Percentiles rank a stretch among this genome's conserved stretches.
Evolutionary conservation across 2,797 vertebrate genomes (phyloP).

Genomic region (Apodemus agrarius): DNA sequence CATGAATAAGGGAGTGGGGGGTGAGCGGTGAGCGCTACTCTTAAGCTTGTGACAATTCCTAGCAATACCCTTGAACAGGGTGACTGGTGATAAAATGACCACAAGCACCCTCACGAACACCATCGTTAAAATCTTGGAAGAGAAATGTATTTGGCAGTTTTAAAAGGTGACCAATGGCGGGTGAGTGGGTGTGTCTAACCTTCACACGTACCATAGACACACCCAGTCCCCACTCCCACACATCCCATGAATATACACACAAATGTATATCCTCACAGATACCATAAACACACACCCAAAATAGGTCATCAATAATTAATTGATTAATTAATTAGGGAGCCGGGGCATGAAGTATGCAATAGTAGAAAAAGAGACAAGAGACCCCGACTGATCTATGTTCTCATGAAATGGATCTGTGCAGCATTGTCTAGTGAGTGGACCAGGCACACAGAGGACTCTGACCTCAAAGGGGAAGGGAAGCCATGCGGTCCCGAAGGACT

Average conservation of each 20-base stretch:
- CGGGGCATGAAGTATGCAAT: background rate
- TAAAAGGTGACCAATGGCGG: background rate
- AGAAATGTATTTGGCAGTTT: background rate
- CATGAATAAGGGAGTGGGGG: background rate
- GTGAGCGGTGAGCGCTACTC: background rate
- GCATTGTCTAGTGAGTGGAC: background rate
- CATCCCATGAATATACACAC: background rate
- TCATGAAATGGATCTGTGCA: background rate
- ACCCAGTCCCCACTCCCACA: background rate
- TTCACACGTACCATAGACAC: background rate
- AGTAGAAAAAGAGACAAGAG: background rate
- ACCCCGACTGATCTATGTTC: accelerated
- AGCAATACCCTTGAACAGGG: background rate
- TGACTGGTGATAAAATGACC: background rate
- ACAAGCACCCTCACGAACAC: background rate
- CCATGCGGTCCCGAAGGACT: background rate
- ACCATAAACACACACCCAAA: background rate
- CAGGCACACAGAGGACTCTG: background rate
- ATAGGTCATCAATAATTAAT: background rate
- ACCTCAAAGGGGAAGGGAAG: background rate
- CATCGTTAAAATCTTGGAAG: conserved; percentile 30
- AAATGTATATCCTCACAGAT: background rate
- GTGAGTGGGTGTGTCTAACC: background rate
- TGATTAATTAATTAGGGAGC: background rate
- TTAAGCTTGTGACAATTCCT: background rate